phyloP scores from a whole-genome alignment of 2,797 vertebrate species.

The Paramormyrops hopkinsi region DNA sequence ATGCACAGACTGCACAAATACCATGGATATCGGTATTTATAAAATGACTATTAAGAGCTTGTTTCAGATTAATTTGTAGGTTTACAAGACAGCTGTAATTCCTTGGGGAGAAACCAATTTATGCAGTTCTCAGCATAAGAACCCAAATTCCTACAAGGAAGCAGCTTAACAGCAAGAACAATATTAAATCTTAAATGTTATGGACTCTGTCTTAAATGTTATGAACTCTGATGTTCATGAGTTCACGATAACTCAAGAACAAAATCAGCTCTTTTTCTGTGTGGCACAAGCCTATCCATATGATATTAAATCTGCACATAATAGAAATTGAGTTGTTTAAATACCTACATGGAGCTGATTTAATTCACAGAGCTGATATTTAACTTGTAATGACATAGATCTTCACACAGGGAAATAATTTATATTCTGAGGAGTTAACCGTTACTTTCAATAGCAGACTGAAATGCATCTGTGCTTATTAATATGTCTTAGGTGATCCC shows the following conservation, averaged over 20 bases:
- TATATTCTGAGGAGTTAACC: neutral
- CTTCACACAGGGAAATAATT: neutral
- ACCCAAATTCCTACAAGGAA: neutral
- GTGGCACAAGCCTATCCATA: neutral
- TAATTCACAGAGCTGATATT: neutral
- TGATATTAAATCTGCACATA: neutral
- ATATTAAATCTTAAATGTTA: neutral
- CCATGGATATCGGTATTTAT: neutral
- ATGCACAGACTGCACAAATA: neutral
- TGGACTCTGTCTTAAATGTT: neutral
- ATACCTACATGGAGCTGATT: neutral
- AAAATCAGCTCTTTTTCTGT: neutral
- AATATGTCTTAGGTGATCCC: neutral
- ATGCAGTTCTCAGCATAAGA: neutral
- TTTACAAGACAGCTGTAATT: neutral
- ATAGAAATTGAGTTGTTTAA: neutral
- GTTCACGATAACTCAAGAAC: neutral
- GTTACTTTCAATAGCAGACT: neutral
- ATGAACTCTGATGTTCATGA: neutral
- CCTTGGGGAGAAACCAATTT: neutral
- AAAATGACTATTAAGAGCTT: neutral
- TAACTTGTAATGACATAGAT: neutral
- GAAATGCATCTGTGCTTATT: neutral
- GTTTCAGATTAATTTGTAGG: neutral
- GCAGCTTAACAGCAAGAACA: neutral